phyloP scores from a whole-genome alignment of 2,113 vertebrate genomes.

The Toxotes chatareus region DNA sequence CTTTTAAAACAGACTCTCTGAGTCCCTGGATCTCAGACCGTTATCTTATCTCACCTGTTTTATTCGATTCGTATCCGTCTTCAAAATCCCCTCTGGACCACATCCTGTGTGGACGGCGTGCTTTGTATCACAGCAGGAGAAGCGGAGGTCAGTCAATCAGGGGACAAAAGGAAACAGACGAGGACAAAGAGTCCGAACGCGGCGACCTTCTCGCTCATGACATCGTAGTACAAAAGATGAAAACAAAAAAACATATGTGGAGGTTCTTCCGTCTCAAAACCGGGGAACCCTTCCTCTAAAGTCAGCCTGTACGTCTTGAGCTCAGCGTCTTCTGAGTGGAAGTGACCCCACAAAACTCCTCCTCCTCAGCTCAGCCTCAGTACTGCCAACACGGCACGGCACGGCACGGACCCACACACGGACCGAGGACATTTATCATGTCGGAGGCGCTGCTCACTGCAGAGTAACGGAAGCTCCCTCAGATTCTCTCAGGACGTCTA shows the following conservation, averaged over 20 bases:
- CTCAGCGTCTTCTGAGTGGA: conserved; percentile 5
- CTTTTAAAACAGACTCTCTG: neutral
- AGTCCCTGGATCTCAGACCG: too few relatives aligned
- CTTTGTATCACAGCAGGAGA: neutral
- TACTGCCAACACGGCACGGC: neutral
- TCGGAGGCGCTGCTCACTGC: neutral
- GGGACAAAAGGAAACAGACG: conserved; percentile 5
- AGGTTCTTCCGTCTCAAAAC: too few relatives aligned
- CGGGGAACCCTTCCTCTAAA: conserved; percentile 2
- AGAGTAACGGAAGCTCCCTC: neutral
- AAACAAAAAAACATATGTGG: too few relatives aligned
- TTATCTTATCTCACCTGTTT: conserved; percentile 53
- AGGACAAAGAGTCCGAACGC: neutral
- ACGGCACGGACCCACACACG: neutral
- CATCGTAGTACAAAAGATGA: too few relatives aligned
- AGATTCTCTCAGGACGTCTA: neutral
- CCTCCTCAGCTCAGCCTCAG: neutral
- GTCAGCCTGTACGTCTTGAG: neutral
- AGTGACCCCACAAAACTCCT: neutral
- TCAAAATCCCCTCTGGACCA: conserved; percentile 44
- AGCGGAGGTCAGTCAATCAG: neutral
- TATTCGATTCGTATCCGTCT: conserved; percentile 41
- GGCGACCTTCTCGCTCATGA: neutral
- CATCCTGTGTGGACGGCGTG: conserved; percentile 7
- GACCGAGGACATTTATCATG: neutral